phyloP scores from a whole-genome alignment of 2,113 vertebrate genomes.

The Melospiza melodia region DNA sequence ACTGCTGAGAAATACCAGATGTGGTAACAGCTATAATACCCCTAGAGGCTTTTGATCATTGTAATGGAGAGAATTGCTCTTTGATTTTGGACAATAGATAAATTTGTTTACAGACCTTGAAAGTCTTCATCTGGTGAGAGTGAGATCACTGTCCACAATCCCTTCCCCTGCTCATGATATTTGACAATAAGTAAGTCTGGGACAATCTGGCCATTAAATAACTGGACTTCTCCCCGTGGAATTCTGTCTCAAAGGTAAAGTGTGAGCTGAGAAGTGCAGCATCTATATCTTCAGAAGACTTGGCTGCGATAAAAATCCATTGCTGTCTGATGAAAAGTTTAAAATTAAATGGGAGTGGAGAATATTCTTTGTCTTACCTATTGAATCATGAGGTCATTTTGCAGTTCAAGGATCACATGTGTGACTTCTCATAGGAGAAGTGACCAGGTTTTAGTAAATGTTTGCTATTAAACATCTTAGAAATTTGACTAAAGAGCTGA shows the following conservation, averaged over 20 bases:
- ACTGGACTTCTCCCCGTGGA: not conserved
- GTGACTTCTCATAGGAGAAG: not conserved
- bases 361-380: not conserved
- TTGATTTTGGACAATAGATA: not conserved
- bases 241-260: not conserved
- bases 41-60: not conserved
- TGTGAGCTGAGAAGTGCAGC: not conserved
- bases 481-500: not conserved
- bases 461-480: not conserved
- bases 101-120: not conserved
- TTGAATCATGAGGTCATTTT: not conserved
- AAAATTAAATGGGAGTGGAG: accelerated
- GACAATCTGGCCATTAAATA: not conserved
- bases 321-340: not conserved
- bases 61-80: not conserved
- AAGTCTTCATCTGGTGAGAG: not conserved
- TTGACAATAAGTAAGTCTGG: not conserved
- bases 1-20: not conserved
- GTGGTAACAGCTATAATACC: not conserved
- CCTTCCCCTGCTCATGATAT: not conserved
- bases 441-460: not conserved
- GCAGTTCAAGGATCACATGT: not conserved
- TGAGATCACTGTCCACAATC: not conserved
- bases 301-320: not conserved
- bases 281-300: not conserved